Evolutionary conservation across 2,113 vertebrate species (phyloP).

Genomic region (Xiphophorus maculatus): DNA sequence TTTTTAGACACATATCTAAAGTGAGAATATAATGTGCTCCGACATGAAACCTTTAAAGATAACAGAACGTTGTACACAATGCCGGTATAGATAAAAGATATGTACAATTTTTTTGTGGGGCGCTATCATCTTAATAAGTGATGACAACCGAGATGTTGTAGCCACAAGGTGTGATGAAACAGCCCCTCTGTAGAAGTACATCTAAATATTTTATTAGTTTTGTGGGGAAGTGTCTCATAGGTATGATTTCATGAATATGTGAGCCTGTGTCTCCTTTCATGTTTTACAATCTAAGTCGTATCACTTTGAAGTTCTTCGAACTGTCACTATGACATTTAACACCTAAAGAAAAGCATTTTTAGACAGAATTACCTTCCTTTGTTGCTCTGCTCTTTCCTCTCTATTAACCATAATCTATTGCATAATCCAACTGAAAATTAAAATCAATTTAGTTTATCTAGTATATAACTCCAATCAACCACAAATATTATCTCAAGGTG

Average conservation of each 20-base stretch:
- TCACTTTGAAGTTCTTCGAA: constrained; percentile 2
- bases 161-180: constrained; percentile 20
- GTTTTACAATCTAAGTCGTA: neutral
- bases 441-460: neutral
- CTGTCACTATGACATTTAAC: neutral
- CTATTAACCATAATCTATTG: neutral
- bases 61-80: neutral
- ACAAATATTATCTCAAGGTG: no score
- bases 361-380: neutral
- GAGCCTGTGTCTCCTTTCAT: neutral
- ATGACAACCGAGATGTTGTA: constrained; percentile 32
- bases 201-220: constrained; percentile 39
- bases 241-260: constrained; percentile 17
- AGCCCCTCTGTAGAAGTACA: constrained; percentile 15
- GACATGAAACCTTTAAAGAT: neutral
- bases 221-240: constrained; percentile 12
- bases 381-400: neutral
- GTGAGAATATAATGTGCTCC: neutral
- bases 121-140: constrained; percentile 18
- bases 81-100: neutral
- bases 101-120: neutral
- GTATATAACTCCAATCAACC: neutral
- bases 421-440: neutral
- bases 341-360: neutral
- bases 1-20: neutral